Conservation (phyloP, 2,888 invertebrate species). For the Lasioglossum oenotherae region DNA sequence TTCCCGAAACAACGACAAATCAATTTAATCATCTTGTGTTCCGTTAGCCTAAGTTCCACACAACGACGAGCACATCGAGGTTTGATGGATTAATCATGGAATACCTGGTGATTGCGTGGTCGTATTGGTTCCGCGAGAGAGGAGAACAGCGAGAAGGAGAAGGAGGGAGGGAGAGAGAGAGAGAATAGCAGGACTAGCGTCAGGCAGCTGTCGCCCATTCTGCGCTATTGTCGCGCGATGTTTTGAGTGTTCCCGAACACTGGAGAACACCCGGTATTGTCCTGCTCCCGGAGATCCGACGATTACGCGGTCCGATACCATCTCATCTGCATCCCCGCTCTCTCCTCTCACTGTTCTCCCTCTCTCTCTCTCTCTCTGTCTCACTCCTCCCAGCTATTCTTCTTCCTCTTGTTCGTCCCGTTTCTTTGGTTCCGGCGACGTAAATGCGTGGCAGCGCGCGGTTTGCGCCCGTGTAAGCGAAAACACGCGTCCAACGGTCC, state of each 20-base stretch:
- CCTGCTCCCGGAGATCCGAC: constrained; percentile 79
- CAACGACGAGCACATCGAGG: background rate
- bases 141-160: background rate
- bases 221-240: constrained; percentile 82
- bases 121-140: background rate
- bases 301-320: constrained; percentile 82
- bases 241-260: constrained; percentile 83
- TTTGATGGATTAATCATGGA: background rate
- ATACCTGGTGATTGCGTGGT: background rate
- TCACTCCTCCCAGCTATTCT: background rate
- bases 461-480: constrained; percentile 51
- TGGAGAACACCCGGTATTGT: constrained; percentile 83
- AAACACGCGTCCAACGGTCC: constrained; percentile 34
- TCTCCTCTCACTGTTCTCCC: constrained; percentile 18
- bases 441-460: constrained; percentile 22
- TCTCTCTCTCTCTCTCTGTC: constrained; percentile 10
- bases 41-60: no score
- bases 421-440: constrained; percentile 7
- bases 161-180: constrained; percentile 25
- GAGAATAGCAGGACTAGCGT: constrained; percentile 65
- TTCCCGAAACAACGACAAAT: no score
- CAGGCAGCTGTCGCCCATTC: constrained; percentile 83
- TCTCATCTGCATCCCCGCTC: constrained; percentile 83
- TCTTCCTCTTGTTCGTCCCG: constrained; percentile 6
- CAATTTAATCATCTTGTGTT: background rate